Conservation (phyloP, 2,113 vertebrate genomes). For the Daboia siamensis region DNA sequence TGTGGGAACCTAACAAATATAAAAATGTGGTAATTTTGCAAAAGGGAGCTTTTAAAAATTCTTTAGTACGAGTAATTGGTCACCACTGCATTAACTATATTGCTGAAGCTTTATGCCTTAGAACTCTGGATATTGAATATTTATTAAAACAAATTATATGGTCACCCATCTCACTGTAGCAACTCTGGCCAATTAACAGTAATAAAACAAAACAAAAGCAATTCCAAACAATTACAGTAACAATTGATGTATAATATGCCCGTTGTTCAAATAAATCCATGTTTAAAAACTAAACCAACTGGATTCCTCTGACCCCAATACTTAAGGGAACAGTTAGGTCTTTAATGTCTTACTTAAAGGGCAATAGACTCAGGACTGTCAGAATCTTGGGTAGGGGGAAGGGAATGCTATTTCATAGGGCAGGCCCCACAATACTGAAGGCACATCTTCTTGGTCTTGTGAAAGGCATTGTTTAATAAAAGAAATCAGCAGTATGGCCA, state of each 20-base stretch:
- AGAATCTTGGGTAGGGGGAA: not conserved
- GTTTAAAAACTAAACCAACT: not conserved
- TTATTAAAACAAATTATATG: not conserved
- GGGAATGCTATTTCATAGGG: not conserved
- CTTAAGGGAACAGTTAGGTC: not conserved
- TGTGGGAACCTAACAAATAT: not conserved
- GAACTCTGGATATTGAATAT: not conserved
- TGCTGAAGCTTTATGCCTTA: not conserved
- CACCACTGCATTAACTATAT: not conserved
- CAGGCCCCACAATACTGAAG: not conserved
- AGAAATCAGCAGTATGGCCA: not conserved
- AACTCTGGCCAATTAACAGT: not conserved
- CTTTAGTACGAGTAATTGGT: not conserved
- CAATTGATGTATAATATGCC: not conserved
- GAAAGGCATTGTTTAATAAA: not conserved
- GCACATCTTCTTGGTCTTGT: not conserved
- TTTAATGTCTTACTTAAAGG: not conserved
- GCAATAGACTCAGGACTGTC: not conserved
- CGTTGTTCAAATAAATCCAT: not conserved
- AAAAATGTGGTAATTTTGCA: not conserved
- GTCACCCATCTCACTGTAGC: not conserved
- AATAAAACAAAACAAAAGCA: not conserved
- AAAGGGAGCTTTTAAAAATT: not conserved
- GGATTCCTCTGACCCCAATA: not conserved
- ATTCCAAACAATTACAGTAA: not conserved